Evolutionary conservation across 2,113 vertebrate genomes (phyloP).

Genomic region (Lycaon pictus): DNA sequence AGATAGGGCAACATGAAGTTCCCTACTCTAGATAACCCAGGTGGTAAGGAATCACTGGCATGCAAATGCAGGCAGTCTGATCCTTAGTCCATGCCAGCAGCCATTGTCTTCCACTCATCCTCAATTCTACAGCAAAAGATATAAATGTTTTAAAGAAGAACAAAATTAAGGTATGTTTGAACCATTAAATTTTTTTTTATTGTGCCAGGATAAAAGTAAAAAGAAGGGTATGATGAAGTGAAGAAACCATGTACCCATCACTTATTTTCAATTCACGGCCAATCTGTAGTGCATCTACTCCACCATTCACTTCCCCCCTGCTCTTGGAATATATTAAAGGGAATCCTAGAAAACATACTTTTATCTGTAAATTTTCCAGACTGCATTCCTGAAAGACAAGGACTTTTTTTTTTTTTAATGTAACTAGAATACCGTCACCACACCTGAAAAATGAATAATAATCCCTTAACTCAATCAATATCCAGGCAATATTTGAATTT

Average conservation of each 20-base stretch:
- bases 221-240: background rate
- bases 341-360: constrained; percentile 4
- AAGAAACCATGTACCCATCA: background rate
- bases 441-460: background rate
- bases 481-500: background rate
- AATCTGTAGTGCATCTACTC: background rate
- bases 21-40: background rate
- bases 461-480: background rate
- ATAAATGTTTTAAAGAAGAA: background rate
- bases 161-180: background rate
- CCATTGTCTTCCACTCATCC: background rate
- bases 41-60: background rate
- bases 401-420: background rate
- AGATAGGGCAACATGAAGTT: background rate
- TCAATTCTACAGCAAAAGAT: background rate
- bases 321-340: background rate
- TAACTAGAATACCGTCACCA: background rate
- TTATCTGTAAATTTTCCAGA: background rate
- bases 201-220: background rate
- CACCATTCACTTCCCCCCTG: background rate
- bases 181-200: background rate
- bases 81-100: background rate
- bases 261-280: background rate
- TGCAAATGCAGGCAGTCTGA: background rate
- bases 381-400: background rate